Conservation (phyloP, 2,113 vertebrate genomes). For the Zootoca vivipara region DNA sequence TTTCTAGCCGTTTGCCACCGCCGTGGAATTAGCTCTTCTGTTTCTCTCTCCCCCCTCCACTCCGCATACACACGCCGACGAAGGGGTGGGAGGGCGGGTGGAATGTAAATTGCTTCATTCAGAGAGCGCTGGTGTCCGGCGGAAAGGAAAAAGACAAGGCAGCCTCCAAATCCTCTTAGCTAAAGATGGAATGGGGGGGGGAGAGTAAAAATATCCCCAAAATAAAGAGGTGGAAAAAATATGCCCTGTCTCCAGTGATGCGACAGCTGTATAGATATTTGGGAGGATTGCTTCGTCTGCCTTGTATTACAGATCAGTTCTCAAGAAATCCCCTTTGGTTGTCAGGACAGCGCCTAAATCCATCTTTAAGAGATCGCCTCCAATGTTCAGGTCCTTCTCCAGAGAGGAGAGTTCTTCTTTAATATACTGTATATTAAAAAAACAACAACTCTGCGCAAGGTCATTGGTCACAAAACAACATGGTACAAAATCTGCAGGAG, state of each 20-base stretch:
- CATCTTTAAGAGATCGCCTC: slow-evolving; percentile 71
- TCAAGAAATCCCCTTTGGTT: slow-evolving; percentile 54
- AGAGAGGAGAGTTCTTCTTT: slow-evolving; percentile 68
- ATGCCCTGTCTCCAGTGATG: slow-evolving; percentile 19
- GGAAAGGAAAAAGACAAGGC: not conserved
- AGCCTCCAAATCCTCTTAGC: slow-evolving; percentile 65
- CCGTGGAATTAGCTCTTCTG: slow-evolving; percentile 58
- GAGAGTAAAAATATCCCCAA: slow-evolving; percentile 1
- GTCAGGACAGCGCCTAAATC: slow-evolving; percentile 68
- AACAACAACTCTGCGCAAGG: slow-evolving; percentile 81
- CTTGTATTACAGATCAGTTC: slow-evolving; percentile 62
- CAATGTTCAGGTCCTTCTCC: slow-evolving; percentile 68
- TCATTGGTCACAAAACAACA: slow-evolving; percentile 80
- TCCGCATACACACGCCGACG: slow-evolving; percentile 35
- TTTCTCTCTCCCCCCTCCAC: slow-evolving; percentile 37
- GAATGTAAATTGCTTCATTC: slow-evolving; percentile 65
- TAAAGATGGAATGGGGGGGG: slow-evolving; percentile 4
- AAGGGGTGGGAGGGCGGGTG: not conserved
- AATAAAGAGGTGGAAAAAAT: slow-evolving; percentile 15
- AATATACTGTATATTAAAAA: slow-evolving; percentile 22
- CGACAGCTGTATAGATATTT: slow-evolving; percentile 39
- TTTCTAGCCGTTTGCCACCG: slow-evolving; percentile 58
- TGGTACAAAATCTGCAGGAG: slow-evolving; percentile 70
- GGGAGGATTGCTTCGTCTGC: slow-evolving; percentile 42
- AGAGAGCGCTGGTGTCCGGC: slow-evolving; percentile 54